phyloP scores from a whole-genome alignment of 2,888 invertebrate genomes.

The Celastrina argiolus region DNA sequence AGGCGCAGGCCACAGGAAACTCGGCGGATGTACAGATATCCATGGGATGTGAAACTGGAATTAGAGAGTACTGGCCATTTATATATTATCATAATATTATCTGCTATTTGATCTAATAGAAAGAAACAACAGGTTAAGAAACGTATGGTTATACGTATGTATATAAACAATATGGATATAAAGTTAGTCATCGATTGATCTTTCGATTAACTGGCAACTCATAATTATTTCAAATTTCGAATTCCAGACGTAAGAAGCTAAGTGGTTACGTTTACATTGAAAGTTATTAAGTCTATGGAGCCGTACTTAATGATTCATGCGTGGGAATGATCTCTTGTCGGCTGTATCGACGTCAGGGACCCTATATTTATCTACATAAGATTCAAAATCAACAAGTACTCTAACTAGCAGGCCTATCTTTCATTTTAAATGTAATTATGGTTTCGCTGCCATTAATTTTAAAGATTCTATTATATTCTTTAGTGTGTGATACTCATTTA shows the following conservation, averaged over 20 bases:
- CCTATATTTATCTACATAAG: background rate
- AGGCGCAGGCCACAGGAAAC: conserved; percentile 27
- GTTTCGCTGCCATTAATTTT: conserved; percentile 17
- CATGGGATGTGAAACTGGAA: conserved; percentile 30
- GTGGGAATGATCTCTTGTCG: conserved; percentile 29
- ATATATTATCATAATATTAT: background rate
- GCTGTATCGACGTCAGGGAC: background rate
- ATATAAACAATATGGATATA: background rate
- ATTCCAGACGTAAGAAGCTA: conserved; percentile 12
- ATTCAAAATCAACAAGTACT: background rate
- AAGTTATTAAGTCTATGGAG: conserved; percentile 21
- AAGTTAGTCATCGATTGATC: background rate
- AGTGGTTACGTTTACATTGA: conserved; percentile 20
- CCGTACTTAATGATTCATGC: conserved; percentile 31
- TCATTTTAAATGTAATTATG: conserved; percentile 21
- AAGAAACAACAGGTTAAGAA: background rate
- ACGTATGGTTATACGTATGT: background rate
- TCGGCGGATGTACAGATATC: conserved; percentile 22
- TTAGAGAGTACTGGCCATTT: background rate
- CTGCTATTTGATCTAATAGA: background rate
- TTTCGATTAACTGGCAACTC: conserved; percentile 4
- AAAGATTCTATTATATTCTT: conserved; percentile 18
- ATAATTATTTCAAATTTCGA: conserved; percentile 16
- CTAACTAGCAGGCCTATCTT: background rate
- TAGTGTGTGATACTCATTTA: conserved; percentile 6